Base-by-base conservation (phyloP, 1,140 invertebrate species). In the Drosophila yakuba region DNA sequence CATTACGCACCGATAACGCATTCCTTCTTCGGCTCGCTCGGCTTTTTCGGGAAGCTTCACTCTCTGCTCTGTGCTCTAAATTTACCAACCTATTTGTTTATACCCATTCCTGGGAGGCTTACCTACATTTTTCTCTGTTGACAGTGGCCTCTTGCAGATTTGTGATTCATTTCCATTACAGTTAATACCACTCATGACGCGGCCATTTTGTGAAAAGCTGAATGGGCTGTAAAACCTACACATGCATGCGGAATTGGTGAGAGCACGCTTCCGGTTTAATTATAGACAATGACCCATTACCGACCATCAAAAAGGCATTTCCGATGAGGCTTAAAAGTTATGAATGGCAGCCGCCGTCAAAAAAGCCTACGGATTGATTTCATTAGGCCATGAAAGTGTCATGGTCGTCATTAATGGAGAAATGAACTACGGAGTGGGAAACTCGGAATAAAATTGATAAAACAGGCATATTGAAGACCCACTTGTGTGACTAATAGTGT, bases 261-360 rank as follows among this genome's bases (percentile, higher is more conserved):
- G 58, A 41, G 14, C 48, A 54, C 50, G 51, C 51, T 56, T 64
- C 63, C 48, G n/a, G 48, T 56, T 82, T 88, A 86, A 83, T 86
- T 79, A 86, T 88, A 88, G 71, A 83, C 72, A 74, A 88, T 88
- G 84, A 88, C 68, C 84, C 72, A 88, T 88, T 62, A 67, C 47
- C 45, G 35, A 36, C n/a, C 66, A 64, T 68, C 58, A 67, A 77
- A 28, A 47, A 17, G 41, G 47, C 48, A 89, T 78, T 89, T 88
- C 80, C 82, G 83, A 15, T 72, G 38, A 17, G 57, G 56, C 56
- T 80, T 50, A 55, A 43, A 44, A 61, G 77, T 88, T 88, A 88
- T 88, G 83, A 86, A 86, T 88, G 76, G 64, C 39, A 12, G 41
- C 20, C 50, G 56, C 0, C 44, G 32, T 25, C 39, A 44, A 45